Base-by-base conservation (phyloP, 2,113 vertebrate genomes). In the Spermophilus dauricus region DNA sequence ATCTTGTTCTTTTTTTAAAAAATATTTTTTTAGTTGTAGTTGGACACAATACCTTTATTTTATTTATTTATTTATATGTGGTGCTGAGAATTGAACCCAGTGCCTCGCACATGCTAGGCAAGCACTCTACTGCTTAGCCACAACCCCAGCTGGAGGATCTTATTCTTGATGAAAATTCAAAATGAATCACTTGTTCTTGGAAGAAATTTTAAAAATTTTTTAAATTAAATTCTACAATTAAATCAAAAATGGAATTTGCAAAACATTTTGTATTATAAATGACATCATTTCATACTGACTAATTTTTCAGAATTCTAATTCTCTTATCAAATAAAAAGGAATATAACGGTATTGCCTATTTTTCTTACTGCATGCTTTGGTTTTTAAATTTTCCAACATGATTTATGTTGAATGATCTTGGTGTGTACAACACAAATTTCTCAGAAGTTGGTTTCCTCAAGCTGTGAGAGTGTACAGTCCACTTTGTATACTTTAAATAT, bases 301-400 rank as follows among this genome's bases (percentile, higher is more conserved):
- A 76, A 61, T 76, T 81, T 96, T 92, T 86, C 85, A 89, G 73
- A 76, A 82, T 76, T 81, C 85, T 81, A 96, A 78, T 86, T 69
- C n/a, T 73, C 70, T 42, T 69, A 53, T 80, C 34, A 69, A 92
- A 73, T 51, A 92, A 91, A 94, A 85, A 85, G 20, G 24, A 70
- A 89, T 61, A 13, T 42, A 72, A 73, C 73, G 42, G 51, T 69
- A 76, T 20, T 81, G 17, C 18, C 58, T 78, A 70, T 78, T 93
- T 77, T 78, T 42, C 48, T 89, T 34, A 39, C 32, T 53, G 7
- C 14, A 45, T 12, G 65, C 39, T 84, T 88, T 2, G 2, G 34
- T 77, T 78, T 91, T 87, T 22, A 2, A 48, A 61, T 67, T 78
- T 94, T 95, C 84, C 53, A 56, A 84, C 56, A 13, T 8, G 1